A percentile compares a stretch with the other conserved stretches of the same genome.
phyloP scores from a whole-genome alignment of 2,113 vertebrate species.

The Tragelaphus imberbis region DNA sequence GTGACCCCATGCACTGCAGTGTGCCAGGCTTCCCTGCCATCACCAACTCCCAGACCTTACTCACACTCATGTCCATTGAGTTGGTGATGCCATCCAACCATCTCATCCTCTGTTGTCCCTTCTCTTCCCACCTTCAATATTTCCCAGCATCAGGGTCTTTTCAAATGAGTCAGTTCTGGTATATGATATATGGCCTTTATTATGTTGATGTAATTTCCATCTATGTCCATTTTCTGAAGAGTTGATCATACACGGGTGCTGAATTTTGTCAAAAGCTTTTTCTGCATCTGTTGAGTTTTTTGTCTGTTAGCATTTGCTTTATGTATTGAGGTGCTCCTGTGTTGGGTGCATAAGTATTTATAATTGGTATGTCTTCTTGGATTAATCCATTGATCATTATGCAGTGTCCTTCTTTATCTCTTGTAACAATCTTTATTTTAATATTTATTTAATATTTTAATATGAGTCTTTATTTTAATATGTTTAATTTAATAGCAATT shows the following conservation, averaged over 20 bases:
- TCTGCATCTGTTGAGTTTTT: not conserved
- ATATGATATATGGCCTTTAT: not conserved
- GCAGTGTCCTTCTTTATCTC: not conserved
- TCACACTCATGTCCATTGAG: not conserved
- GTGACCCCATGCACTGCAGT: not conserved
- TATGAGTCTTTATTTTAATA: not conserved
- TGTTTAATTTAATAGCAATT: not conserved
- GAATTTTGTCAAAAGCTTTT: not conserved
- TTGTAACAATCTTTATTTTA: not conserved
- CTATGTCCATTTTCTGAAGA: not conserved
- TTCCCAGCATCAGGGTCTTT: not conserved
- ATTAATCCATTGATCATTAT: not conserved
- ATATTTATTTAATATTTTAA: not conserved
- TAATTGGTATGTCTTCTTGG: not conserved
- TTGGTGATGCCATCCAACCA: not conserved
- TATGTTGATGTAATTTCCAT: not conserved
- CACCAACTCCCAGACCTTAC: not conserved
- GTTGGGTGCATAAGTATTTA: not conserved
- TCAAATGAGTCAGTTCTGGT: not conserved
- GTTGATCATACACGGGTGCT: not conserved
- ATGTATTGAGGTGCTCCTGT: not conserved
- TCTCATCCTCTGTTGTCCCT: not conserved
- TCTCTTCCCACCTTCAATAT: not conserved
- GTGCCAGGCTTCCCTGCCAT: not conserved
- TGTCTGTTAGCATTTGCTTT: not conserved